Base-by-base conservation (phyloP, 2,888 invertebrate species). In the Coleophora deauratella region DNA sequence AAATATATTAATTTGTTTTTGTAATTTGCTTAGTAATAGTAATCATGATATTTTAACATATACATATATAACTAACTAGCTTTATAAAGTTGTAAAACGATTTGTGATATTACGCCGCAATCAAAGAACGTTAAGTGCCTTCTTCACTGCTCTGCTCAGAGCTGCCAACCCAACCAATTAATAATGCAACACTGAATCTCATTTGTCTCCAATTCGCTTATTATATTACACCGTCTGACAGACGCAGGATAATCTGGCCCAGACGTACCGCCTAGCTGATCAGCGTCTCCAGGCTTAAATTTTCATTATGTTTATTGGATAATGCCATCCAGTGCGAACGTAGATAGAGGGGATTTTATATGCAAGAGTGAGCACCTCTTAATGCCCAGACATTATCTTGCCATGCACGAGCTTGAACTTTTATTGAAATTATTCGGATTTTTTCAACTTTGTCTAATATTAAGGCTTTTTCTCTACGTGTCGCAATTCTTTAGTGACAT, bases 261-360 rank as follows among this genome's bases (percentile, higher is more conserved):
- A 72, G 81, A 79, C 79, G 79, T 75, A 63, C 14, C 32, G 38
- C 41, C 62, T 54, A 59, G 66, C 64, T 63, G 67, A 65, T 72
- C 72, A 71, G 68, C 74, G 70, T 64, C 72, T 72, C 69, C 74
- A 73, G 77, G 81, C 81, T 82, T 82, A 82, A 84, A 82, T 82
- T 80, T 82, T 85, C 84, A 84, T 84, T 81, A 84, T 79, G 79
- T 80, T 82, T 82, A 84, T 82, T 80, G 84, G 79, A 84, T 82
- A 81, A 82, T 82, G 76, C 80, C 70, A 71, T 70, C 68, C 65
- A 62, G 76, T 78, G 72, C 79, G 79, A 80, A 72, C 51, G 43
- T 68, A 75, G 82, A 84, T 84, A 84, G 74, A 71, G 66, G 54
- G 76, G 81, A 80, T 82, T 77, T 70, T 75, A 66, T 64, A 81